Evolutionary conservation across 1,140 invertebrate species (phyloP).

Genomic region (Anastatus disparis): DNA sequence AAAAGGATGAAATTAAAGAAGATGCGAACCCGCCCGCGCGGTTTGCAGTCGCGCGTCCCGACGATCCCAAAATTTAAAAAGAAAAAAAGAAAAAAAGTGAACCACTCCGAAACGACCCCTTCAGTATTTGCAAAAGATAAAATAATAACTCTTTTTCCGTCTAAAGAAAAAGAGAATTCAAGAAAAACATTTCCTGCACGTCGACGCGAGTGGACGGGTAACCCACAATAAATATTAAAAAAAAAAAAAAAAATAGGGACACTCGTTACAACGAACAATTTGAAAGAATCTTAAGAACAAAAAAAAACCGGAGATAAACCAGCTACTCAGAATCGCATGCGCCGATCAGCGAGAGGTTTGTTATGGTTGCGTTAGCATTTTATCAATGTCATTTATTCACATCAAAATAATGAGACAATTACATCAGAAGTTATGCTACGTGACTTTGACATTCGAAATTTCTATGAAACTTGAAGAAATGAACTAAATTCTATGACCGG

Average conservation of each 20-base stretch:
- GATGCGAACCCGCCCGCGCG: conserved; percentile 44
- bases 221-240: too few relatives aligned
- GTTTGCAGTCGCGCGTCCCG: conserved; percentile 42
- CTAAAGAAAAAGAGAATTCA: conserved; percentile 41
- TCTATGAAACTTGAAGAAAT: conserved; percentile 23
- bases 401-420: background rate
- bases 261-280: conserved; percentile 36
- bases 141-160: conserved; percentile 46
- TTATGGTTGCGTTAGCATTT: conserved; percentile 1
- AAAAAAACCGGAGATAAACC: conserved; percentile 42
- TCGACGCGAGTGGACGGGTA: conserved; percentile 60
- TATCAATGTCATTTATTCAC: background rate
- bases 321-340: conserved; percentile 41
- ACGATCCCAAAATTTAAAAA: conserved; percentile 43
- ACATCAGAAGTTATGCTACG: background rate
- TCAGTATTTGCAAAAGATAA: conserved; percentile 37
- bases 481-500: conserved; percentile 42
- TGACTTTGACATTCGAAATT: conserved; percentile 32
- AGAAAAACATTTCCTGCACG: conserved; percentile 64
- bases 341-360: conserved; percentile 40
- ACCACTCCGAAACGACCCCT: conserved; percentile 39
- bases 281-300: conserved; percentile 22
- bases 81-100: too few relatives aligned
- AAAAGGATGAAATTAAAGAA: conserved; percentile 12
- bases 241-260: conserved; percentile 40